These are phyloP conservation scores for Falco concolor DNA, from an alignment of 2,797 vertebrate species.

Conservation along the genomic window DNA sequence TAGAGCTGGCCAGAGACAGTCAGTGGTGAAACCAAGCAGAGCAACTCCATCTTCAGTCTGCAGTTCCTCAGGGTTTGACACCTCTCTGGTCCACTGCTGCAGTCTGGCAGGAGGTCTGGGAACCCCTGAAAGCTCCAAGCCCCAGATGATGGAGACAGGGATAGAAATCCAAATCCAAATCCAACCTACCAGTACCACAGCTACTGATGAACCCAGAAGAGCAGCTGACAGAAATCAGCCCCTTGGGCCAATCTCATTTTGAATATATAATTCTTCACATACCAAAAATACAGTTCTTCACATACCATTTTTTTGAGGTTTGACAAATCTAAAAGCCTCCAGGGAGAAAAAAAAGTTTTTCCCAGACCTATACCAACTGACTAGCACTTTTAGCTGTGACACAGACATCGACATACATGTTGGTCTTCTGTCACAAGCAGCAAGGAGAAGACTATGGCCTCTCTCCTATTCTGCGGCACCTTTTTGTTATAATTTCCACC, in stretches of 20 bases:
- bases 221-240: not conserved
- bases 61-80: not conserved
- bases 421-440: not conserved
- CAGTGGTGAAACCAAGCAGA: not conserved
- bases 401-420: not conserved
- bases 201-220: not conserved
- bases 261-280: not conserved
- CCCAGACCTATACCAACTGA: not conserved
- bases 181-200: not conserved
- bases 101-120: not conserved
- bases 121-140: not conserved
- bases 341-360: not conserved
- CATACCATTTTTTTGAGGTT: not conserved
- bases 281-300: not conserved
- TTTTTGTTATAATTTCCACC: not conserved
- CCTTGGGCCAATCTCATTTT: not conserved
- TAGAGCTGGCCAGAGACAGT: not conserved
- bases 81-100: not conserved
- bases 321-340: not conserved
- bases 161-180: not conserved
- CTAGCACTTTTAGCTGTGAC: not conserved
- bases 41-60: not conserved
- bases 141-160: not conserved
- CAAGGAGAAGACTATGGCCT: not conserved
- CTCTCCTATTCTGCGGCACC: not conserved